A percentile compares a stretch with the other conserved stretches of the same genome.
These are phyloP conservation scores for Crotalus helleri DNA, from an alignment of 2,113 vertebrate genomes.

Conservation along the genomic window DNA sequence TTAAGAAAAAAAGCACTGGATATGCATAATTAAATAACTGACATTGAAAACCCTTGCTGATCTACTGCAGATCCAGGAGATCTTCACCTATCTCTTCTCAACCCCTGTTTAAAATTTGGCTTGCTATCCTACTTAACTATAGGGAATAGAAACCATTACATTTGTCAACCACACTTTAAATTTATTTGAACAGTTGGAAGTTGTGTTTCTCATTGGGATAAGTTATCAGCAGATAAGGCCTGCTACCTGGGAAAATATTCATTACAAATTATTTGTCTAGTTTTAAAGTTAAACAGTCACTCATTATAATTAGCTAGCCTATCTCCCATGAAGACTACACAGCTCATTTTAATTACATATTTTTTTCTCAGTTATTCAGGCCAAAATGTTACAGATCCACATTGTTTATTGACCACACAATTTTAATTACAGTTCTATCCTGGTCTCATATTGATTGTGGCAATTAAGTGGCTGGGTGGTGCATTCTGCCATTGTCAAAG, in stretches of 20 bases:
- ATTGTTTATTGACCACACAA: background rate
- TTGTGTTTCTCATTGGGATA: background rate
- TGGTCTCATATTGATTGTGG: background rate
- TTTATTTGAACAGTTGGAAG: background rate
- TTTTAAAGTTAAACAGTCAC: conserved; percentile 7
- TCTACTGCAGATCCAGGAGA: background rate
- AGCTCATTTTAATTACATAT: conserved; percentile 15
- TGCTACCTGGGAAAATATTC: background rate
- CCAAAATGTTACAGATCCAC: background rate
- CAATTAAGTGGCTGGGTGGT: background rate
- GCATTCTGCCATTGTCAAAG: background rate
- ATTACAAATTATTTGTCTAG: background rate
- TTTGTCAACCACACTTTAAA: background rate
- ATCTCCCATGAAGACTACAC: background rate
- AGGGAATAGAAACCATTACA: background rate
- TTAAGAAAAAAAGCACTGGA: background rate
- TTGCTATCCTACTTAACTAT: background rate
- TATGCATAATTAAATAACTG: background rate
- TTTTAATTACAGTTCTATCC: conserved; percentile 16
- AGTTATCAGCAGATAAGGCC: background rate
- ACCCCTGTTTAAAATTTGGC: background rate
- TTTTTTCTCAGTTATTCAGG: background rate
- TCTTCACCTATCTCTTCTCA: background rate
- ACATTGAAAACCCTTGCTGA: background rate
- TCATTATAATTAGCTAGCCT: background rate